Evolutionary conservation across 2,113 vertebrate species (phyloP).

Genomic region (Daubentonia madagascariensis): DNA sequence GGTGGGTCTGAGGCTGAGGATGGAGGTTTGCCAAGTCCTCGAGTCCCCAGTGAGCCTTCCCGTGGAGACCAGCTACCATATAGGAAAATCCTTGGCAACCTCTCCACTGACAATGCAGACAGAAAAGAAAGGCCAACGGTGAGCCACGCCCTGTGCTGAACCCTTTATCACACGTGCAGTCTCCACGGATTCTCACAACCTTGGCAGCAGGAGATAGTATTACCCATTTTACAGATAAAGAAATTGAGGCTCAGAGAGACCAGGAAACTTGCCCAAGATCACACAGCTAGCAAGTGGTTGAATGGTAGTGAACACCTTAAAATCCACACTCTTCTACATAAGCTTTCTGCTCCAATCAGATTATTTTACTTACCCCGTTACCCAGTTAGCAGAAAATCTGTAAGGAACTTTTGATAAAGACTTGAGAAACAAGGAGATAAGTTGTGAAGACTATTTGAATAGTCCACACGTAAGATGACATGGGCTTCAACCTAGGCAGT

Average conservation of each 20-base stretch:
- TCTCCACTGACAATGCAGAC: neutral
- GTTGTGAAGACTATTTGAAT: neutral
- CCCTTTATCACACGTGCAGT: neutral
- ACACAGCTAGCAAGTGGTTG: neutral
- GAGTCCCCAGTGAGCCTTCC: neutral
- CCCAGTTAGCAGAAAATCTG: conserved; percentile 6
- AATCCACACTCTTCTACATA: neutral
- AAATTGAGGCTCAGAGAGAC: neutral
- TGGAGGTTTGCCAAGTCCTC: neutral
- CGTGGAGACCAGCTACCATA: neutral
- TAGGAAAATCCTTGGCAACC: neutral
- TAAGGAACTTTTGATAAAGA: conserved; percentile 30
- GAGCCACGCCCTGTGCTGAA: neutral
- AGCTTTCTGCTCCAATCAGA: neutral
- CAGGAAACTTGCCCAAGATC: neutral
- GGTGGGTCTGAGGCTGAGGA: neutral
- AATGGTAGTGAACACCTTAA: neutral
- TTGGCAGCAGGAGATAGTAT: neutral
- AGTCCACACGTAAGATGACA: neutral
- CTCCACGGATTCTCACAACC: neutral
- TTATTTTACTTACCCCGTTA: neutral
- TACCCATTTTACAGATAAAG: neutral
- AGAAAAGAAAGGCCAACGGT: neutral
- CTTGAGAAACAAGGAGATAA: neutral
- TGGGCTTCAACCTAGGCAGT: neutral